Evolutionary conservation across 53 echinoderm and acorn worm species (phyloP).

Genomic region (Patiria pectinifera): DNA sequence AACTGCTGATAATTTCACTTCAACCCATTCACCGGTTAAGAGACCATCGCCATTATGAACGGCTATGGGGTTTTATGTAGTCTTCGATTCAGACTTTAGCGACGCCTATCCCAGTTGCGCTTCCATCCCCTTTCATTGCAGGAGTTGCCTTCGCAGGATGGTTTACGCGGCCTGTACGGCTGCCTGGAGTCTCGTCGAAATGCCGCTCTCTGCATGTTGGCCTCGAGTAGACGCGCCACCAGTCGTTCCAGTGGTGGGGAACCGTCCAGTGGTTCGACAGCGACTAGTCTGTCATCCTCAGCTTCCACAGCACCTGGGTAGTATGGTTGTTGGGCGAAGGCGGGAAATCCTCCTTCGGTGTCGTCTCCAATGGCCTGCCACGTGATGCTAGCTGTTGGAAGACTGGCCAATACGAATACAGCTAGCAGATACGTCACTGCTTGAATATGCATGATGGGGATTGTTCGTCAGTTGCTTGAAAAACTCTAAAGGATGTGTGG

Average conservation of each 20-base stretch:
- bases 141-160: conserved; percentile 26
- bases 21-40: background rate
- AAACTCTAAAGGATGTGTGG: background rate
- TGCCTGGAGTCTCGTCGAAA: conserved; percentile 42
- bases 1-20: too few species aligned
- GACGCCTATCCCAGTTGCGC: conserved; percentile 19
- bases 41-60: background rate
- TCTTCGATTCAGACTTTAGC: conserved; percentile 38
- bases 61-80: background rate
- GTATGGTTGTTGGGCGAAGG: background rate
- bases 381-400: background rate
- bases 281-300: background rate
- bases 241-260: conserved; percentile 4
- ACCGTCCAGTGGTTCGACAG: conserved; percentile 7
- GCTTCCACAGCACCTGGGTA: conserved; percentile 18
- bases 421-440: conserved; percentile 31
- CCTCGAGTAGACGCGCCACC: conserved; percentile 25
- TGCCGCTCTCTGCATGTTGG: conserved; percentile 11
- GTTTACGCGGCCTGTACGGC: conserved; percentile 24
- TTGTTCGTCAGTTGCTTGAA: background rate
- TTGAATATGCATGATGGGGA: conserved; percentile 54
- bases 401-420: conserved; percentile 18
- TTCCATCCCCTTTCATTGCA: conserved; percentile 55
- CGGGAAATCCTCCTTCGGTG: background rate
- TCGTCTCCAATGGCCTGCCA: conserved; percentile 4